Percentiles rank a stretch among this genome's conserved stretches.
Evolutionary conservation across 2,797 vertebrate species (phyloP).

Genomic region (Rhinatrema bivittatum): DNA sequence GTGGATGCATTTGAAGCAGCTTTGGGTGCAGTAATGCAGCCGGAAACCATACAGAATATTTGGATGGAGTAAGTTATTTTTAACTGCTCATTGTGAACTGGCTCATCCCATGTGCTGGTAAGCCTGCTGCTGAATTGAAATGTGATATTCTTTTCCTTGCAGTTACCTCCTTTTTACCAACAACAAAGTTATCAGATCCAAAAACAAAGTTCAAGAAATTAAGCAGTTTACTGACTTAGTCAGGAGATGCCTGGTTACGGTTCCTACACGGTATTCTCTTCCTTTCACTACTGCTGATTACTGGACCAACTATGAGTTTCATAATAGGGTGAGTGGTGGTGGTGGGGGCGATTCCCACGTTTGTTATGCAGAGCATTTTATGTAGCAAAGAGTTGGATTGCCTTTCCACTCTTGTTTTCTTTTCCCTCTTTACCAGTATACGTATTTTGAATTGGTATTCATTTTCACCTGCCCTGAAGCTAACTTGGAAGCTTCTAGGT

Average conservation of each 20-base stretch:
- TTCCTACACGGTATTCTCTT: slow-evolving; percentile 75
- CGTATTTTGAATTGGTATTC: too few relatives aligned
- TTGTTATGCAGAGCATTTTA: too few relatives aligned
- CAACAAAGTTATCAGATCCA: slow-evolving; percentile 60
- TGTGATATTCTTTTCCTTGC: slow-evolving; percentile 50
- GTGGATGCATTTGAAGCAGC: slow-evolving; percentile 83
- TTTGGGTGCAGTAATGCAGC: slow-evolving; percentile 70
- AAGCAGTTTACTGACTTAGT: slow-evolving; percentile 81
- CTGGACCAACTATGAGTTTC: slow-evolving; percentile 91
- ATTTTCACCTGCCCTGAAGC: too few relatives aligned
- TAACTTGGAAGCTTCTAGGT: too few relatives aligned
- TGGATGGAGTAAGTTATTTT: slow-evolving; percentile 92
- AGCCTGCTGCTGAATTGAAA: too few relatives aligned
- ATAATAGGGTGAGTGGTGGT: slow-evolving; percentile 84
- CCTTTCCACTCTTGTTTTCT: too few relatives aligned
- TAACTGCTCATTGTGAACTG: background rate
- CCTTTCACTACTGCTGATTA: slow-evolving; percentile 85
- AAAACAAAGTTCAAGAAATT: slow-evolving; percentile 60
- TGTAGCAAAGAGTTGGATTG: too few relatives aligned
- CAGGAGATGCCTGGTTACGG: slow-evolving; percentile 83
- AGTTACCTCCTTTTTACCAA: slow-evolving; percentile 88
- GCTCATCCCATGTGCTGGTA: too few relatives aligned
- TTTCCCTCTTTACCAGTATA: too few relatives aligned
- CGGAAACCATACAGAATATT: slow-evolving; percentile 77
- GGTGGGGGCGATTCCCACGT: too few relatives aligned